phyloP scores from a whole-genome alignment of 2,888 invertebrate genomes.

The Conops quadrifasciatus region DNA sequence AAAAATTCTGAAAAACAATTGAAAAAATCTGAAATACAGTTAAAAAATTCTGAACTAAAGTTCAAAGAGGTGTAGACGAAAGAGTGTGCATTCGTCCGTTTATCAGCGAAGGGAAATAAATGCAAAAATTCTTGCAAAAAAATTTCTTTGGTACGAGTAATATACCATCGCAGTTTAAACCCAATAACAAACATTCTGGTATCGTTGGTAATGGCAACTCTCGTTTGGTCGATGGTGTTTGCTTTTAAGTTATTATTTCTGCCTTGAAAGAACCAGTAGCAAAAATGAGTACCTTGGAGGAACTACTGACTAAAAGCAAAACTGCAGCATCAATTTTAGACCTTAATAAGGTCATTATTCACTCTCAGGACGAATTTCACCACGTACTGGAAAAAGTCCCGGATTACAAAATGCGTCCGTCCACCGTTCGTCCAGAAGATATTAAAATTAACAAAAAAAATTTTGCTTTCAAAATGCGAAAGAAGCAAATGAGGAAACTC shows the following conservation, averaged over 20 bases:
- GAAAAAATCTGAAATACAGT: no score
- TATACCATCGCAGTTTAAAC: neutral
- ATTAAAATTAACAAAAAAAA: constrained; percentile 79
- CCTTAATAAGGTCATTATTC: constrained; percentile 80
- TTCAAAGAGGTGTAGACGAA: no score
- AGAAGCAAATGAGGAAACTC: constrained; percentile 73
- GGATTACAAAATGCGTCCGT: constrained; percentile 88
- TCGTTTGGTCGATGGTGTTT: neutral
- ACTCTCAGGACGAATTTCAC: constrained; percentile 83
- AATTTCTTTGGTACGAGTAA: neutral
- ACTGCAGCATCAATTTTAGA: constrained; percentile 85
- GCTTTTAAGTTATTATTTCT: neutral
- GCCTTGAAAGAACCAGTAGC: neutral
- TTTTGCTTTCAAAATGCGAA: constrained; percentile 77
- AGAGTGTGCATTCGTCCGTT: no score
- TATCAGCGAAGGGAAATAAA: no score
- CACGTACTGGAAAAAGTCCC: constrained; percentile 86
- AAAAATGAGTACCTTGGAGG: constrained; percentile 76
- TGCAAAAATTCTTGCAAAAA: no score
- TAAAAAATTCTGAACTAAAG: no score
- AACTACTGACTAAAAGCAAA: constrained; percentile 85
- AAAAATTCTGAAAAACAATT: no score
- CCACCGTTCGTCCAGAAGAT: constrained; percentile 83
- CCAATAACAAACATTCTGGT: neutral
- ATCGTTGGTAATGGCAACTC: neutral